A percentile compares a stretch with the other conserved stretches of the same genome.
phyloP scores from a whole-genome alignment of 2,888 invertebrate species.

The Melinaea menophilus region DNA sequence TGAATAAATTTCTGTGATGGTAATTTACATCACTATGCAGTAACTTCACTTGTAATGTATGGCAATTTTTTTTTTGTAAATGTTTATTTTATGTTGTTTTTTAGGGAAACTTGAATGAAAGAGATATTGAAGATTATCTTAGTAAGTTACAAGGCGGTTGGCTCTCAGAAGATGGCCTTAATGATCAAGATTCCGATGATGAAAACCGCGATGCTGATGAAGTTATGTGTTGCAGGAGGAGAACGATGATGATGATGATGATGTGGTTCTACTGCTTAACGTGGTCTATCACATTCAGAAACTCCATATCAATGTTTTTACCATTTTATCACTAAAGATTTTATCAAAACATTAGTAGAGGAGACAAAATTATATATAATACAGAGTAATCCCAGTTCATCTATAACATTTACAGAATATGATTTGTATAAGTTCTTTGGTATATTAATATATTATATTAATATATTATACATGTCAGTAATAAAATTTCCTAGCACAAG shows the following conservation, averaged over 20 bases:
- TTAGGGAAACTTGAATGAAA: slow-evolving; percentile 41
- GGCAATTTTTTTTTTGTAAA: slow-evolving; percentile 38
- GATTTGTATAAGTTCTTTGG: slow-evolving; percentile 21
- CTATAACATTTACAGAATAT: slow-evolving; percentile 24
- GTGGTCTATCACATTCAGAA: not conserved
- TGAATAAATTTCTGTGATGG: slow-evolving; percentile 39
- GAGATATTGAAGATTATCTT: slow-evolving; percentile 39
- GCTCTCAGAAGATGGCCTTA: slow-evolving; percentile 41
- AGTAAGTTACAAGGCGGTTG: slow-evolving; percentile 40
- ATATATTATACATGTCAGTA: slow-evolving; percentile 23
- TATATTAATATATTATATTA: too few species aligned
- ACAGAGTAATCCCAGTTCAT: slow-evolving; percentile 24
- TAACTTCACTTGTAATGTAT: slow-evolving; percentile 43
- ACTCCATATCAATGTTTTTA: slow-evolving; percentile 37
- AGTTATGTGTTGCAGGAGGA: slow-evolving; percentile 43
- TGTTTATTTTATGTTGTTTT: slow-evolving; percentile 44
- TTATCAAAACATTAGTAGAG: slow-evolving; percentile 33
- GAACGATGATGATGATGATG: slow-evolving; percentile 33
- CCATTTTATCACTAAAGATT: slow-evolving; percentile 34
- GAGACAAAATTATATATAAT: slow-evolving; percentile 29
- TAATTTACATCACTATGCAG: slow-evolving; percentile 43
- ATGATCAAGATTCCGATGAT: slow-evolving; percentile 41
- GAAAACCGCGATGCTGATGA: slow-evolving; percentile 40
- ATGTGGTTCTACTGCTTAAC: slow-evolving; percentile 9
- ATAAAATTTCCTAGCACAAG: slow-evolving; percentile 20